Percentiles rank a stretch among this genome's conserved stretches.
These are phyloP conservation scores for Tachyglossus aculeatus DNA, from an alignment of 2,797 vertebrate species.

Conservation along the genomic window DNA sequence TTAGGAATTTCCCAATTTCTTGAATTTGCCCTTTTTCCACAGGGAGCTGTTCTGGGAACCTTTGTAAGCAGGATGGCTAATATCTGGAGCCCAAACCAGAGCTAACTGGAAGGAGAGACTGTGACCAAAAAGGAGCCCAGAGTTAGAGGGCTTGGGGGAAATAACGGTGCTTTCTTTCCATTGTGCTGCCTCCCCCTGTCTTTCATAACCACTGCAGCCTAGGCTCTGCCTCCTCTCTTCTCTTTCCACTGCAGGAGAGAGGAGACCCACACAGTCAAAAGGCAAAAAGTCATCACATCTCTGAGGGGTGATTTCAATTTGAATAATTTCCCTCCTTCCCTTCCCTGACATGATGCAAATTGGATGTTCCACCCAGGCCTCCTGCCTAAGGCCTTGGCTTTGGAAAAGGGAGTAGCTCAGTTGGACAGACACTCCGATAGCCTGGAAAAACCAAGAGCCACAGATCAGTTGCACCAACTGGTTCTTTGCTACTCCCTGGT, in stretches of 20 bases:
- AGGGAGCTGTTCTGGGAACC: background rate
- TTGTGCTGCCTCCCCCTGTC: background rate
- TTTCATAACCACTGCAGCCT: background rate
- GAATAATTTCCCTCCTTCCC: background rate
- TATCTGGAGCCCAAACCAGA: background rate
- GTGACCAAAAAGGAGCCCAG: background rate
- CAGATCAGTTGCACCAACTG: background rate
- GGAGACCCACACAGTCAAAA: background rate
- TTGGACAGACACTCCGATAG: constrained; percentile 6
- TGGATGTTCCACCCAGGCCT: too few relatives aligned
- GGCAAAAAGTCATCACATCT: background rate
- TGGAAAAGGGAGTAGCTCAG: constrained; percentile 8
- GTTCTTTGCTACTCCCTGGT: constrained; percentile 8
- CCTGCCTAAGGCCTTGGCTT: background rate
- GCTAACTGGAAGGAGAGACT: background rate
- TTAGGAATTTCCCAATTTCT: too few relatives aligned
- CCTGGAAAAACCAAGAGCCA: constrained; percentile 35
- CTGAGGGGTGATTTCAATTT: background rate
- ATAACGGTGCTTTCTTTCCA: constrained; percentile 1
- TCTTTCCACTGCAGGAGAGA: constrained; percentile 13
- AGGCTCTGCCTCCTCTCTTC: constrained; percentile 2
- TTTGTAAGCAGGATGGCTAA: background rate
- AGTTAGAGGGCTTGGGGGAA: background rate
- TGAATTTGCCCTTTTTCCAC: too few relatives aligned
- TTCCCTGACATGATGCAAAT: too few relatives aligned